Base-by-base conservation (phyloP, 2,888 invertebrate genomes). In the Clostera curtula region DNA sequence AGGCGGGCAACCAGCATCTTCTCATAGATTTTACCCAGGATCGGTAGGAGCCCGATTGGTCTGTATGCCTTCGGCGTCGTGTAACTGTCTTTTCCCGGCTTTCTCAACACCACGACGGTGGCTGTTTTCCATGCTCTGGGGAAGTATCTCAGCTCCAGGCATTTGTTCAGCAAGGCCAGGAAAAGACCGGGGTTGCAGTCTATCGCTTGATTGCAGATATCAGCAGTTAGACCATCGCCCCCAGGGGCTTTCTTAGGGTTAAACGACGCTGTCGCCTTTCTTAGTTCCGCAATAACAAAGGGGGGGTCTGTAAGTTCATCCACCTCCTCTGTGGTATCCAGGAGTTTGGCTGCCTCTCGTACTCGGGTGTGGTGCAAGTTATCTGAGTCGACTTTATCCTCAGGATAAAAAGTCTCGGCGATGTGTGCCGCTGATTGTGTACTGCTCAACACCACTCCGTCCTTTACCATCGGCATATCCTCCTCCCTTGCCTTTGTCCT, bases 231-330 rank as follows among this genome's bases (percentile, higher is more conserved):
- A n/a, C 19, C 19, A 9, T 19, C 10, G 19, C 8, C 10, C 3
- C 19, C 19, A 8, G 19, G 19, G 15, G 36, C 36, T 25, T 29
- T 36, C 9, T 27, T 29, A 6, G 31, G 32, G 12, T 27, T 29
- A 6, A 32, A 24, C 6, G 16, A 17, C 1, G 7, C 15, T 4
- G 19, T 7, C 1, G 25, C 25, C 1, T 6, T 7, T 3, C 8
- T 12, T 3, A 35, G 12, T 19, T 35, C 34, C 6, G 5, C 21
- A 6, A 10, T 3, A 1, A 21, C 21, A 9, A 27, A 27, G 3
- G 27, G 27, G 9, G 27, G 27, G 14, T 27, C 27, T 5, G 6
- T 5, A 3, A 3, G 2, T 21, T 11, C 3, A 21, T 21, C 6
- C 5, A 12, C 2, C 5, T 7, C 8, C 3, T n/a, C n/a, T n/a